These are phyloP conservation scores for Axinella damicornis DNA, from an alignment of 37 sponge, comb jelly and placozoan species.

Conservation along the genomic window DNA sequence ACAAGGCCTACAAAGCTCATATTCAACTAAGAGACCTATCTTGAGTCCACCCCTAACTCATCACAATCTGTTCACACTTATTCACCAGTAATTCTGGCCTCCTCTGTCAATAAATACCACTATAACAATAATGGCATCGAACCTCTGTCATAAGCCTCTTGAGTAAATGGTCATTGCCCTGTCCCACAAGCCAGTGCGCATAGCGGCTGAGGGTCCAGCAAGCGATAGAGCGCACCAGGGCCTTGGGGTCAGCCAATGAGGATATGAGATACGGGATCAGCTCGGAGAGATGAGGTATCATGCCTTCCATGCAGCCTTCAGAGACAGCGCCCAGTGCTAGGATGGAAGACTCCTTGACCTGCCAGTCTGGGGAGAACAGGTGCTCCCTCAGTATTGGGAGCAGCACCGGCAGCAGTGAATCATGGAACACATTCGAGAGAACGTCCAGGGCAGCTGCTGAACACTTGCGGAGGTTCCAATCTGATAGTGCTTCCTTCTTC, in stretches of 20 bases:
- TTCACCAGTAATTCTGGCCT: too few species aligned
- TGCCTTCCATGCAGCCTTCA: slow-evolving; percentile 97
- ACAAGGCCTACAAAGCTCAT: too few species aligned
- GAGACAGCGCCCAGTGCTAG: slow-evolving; percentile 98
- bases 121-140: neutral
- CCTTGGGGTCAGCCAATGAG: slow-evolving; percentile 84
- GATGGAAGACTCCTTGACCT: slow-evolving; percentile 93
- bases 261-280: slow-evolving; percentile 89
- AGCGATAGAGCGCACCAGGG: slow-evolving; percentile 95
- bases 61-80: too few species aligned
- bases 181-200: slow-evolving; percentile 96
- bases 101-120: neutral
- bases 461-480: slow-evolving; percentile 98
- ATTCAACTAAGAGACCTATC: too few species aligned
- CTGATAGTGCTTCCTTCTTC: slow-evolving; percentile 83
- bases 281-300: slow-evolving; percentile 88
- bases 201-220: slow-evolving; percentile 99
- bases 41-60: too few species aligned
- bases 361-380: slow-evolving; percentile 77
- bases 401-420: slow-evolving; percentile 82
- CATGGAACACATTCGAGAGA: slow-evolving; percentile 94
- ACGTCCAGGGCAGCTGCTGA: slow-evolving; percentile 98
- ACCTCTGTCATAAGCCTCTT: slow-evolving; percentile 91
- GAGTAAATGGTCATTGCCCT: slow-evolving; percentile 85
- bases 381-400: slow-evolving; percentile 90